Base-by-base conservation (phyloP, 2,113 vertebrate species). In the Struthio camelus region DNA sequence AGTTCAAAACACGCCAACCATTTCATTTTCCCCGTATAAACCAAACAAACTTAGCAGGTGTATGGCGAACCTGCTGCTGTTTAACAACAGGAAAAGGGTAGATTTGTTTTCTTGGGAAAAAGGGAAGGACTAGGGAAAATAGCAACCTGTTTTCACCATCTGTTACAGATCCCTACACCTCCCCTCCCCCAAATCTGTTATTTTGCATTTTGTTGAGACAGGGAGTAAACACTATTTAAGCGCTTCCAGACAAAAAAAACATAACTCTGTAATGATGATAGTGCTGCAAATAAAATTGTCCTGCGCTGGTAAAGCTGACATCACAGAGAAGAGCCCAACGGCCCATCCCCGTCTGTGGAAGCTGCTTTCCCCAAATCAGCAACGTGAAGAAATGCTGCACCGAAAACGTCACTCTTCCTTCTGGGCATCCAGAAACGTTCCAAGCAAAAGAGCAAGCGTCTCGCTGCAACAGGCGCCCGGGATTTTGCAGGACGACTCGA, bases 261-360 rank as follows among this genome's bases (percentile, higher is more conserved):
- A 95, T 97, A 97, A 96, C 87, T 97, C 94, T 93, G 96, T 97
- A 97, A 97, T 97, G 97, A 98, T 97, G 96, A 97, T 94, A 93
- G 93, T 88, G 70, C 86, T 80, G 93, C 94, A 97, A 97, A 97
- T 97, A 97, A 97, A 97, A 96, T 91, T 93, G 92, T 77, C 96
- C 92, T 19, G 69, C 32, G 82, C 95, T 90, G 87, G 95, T 89
- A 91, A 89, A 89, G 91, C 85, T 95, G 95, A 81, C 89, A 93
- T 65, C 72, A 30, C 64, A 16, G n/a, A 44, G 62, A 76, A 17
- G 51, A 70, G 61, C 56, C 69, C n/a, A 89, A 65, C 20, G 58
- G 58, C 32, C 89, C 23, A 2, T 64, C 81, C 66, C 72, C 71
- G 6, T 80, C 42, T 7, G 64, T 38, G 53, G 48, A 16, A 40